Percentiles rank a stretch among this genome's conserved stretches.
phyloP scores from a whole-genome alignment of 2,797 vertebrate genomes.

The Sphenodon punctatus region DNA sequence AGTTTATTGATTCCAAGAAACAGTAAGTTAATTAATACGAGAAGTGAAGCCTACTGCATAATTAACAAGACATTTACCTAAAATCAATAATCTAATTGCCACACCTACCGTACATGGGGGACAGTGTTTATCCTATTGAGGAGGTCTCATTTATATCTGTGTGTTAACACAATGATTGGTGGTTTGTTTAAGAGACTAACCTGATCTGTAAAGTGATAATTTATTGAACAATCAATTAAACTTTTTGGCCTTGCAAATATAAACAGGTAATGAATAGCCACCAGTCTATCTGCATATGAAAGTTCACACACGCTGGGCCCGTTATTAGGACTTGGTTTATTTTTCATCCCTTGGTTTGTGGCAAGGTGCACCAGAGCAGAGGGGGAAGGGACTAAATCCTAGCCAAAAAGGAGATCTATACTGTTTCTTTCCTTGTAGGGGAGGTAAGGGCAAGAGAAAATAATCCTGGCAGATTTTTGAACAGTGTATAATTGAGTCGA shows the following conservation, averaged over 20 bases:
- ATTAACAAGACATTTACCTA: constrained; percentile 86
- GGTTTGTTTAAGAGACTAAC: constrained; percentile 76
- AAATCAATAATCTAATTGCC: constrained; percentile 88
- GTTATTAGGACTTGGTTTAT: constrained; percentile 18
- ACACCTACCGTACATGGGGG: constrained; percentile 77
- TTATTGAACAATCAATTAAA: constrained; percentile 82
- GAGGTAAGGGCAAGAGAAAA: no score
- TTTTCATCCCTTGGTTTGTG: constrained; percentile 11
- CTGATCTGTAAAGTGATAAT: constrained; percentile 83
- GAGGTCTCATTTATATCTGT: constrained; percentile 77
- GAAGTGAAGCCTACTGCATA: constrained; percentile 82
- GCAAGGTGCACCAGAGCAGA: neutral
- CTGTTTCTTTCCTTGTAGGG: no score
- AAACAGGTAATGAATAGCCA: constrained; percentile 67
- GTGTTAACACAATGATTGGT: constrained; percentile 78
- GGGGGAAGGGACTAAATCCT: neutral
- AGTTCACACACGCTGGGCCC: constrained; percentile 43
- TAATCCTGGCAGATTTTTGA: no score
- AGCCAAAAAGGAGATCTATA: no score
- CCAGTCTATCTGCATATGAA: constrained; percentile 55
- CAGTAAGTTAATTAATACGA: constrained; percentile 84
- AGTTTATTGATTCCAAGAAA: constrained; percentile 80
- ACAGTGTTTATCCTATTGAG: constrained; percentile 75
- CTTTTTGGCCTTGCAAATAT: constrained; percentile 70
- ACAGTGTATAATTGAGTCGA: no score